phyloP scores from a whole-genome alignment of 1,140 invertebrate genomes.

The Platyura marginata region DNA sequence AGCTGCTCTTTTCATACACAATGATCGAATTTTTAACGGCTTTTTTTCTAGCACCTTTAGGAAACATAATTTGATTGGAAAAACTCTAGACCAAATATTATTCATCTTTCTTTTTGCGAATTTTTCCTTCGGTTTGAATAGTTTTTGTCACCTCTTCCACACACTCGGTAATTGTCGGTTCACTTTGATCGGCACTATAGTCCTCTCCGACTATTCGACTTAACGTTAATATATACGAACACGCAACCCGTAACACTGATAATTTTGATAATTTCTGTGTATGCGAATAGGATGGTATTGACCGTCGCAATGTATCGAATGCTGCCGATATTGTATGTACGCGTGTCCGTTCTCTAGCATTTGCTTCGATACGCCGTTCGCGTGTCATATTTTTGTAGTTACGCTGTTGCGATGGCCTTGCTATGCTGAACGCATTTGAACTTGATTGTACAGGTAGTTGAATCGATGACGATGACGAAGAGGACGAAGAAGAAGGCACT shows the following conservation, averaged over 20 bases:
- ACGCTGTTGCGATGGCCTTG: slow-evolving; percentile 41
- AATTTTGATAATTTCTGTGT: slow-evolving; percentile 86
- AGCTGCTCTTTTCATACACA: too few species aligned
- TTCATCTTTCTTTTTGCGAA: slow-evolving; percentile 71
- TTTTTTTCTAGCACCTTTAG: too few species aligned
- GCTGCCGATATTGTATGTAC: slow-evolving; percentile 91
- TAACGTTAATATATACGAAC: slow-evolving; percentile 75
- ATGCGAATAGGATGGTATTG: slow-evolving; percentile 79
- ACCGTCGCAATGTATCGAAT: slow-evolving; percentile 67
- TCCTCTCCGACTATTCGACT: slow-evolving; percentile 45
- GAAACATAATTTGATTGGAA: too few species aligned
- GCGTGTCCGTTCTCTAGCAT: slow-evolving; percentile 75
- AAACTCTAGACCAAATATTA: too few species aligned
- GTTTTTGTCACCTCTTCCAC: slow-evolving; percentile 72
- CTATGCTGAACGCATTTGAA: slow-evolving; percentile 3
- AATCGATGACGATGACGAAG: not conserved
- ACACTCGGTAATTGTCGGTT: slow-evolving; percentile 45
- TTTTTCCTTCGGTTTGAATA: slow-evolving; percentile 80
- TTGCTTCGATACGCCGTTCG: slow-evolving; percentile 80
- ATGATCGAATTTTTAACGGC: too few species aligned
- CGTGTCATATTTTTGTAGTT: slow-evolving; percentile 93
- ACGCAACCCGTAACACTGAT: slow-evolving; percentile 78
- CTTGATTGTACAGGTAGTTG: slow-evolving; percentile 4
- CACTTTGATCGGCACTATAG: slow-evolving; percentile 30
- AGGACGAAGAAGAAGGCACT: not conserved